Base-by-base conservation (phyloP, 2,888 invertebrate species). In the Tanytarsus gracilentus region DNA sequence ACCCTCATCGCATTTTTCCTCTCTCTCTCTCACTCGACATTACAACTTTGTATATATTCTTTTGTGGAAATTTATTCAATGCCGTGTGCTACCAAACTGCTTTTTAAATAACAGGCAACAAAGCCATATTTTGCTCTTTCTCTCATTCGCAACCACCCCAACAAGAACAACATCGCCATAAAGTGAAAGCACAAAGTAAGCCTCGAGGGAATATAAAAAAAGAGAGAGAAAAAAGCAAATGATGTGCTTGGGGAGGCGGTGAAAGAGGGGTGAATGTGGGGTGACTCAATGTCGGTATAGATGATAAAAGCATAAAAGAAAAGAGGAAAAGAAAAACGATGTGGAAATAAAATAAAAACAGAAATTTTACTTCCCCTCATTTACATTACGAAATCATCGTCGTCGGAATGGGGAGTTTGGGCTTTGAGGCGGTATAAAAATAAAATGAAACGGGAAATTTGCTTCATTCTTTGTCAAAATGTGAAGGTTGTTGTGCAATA, bases 321-420 rank as follows among this genome's bases (percentile, higher is more conserved):
- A 53, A 50, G 33, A 23, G 11, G 8, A n/a, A n/a, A 40, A 16
- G n/a, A 16, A 52, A 30, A 56, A 56, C 25, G 56, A 25, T 39
- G 39, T 55, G 30, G 55, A 55, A 56, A 56, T 56, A 56, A 56
- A 36, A 44, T 44, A 11, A 53, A 36, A 40, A 40, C 18, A 44
- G 27, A 56, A 40, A 56, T 8, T 56, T 39, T 56, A 40, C 33
- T 56, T 25, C 27, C 27, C 27, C 27, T 56, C 56, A 56, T 56
- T 56, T 56, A 44, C 56, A 56, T 56, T 56, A 8, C 44, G 44
- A 56, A 56, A 56, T 56, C 56, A 56, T 56, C 56, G 44, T 18
- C 40, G 21, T 30, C 18, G 40, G 56, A 14, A 40, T 56, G 26
- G 27, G 21, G 21, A 18, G 27, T 23, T 23, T 23, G 21, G 18